A percentile compares a stretch with the other conserved stretches of the same genome.
These are phyloP conservation scores for Drosophila eohydei DNA, from an alignment of 2,888 invertebrate species.

Conservation along the genomic window DNA sequence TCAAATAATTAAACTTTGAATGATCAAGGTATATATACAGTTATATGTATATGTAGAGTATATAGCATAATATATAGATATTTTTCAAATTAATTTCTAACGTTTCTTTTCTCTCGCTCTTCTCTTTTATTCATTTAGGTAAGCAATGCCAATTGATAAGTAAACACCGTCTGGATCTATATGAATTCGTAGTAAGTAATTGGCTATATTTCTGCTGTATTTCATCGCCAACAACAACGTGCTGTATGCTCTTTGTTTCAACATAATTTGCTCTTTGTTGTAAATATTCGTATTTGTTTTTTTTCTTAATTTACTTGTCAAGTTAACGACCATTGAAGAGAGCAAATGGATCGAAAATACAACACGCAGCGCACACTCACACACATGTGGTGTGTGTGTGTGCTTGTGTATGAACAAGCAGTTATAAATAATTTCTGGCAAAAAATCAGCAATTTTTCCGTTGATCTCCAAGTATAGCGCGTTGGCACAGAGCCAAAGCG, in stretches of 20 bases:
- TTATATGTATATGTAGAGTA: slow-evolving; percentile 9
- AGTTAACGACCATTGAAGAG: slow-evolving; percentile 51
- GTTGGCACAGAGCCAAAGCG: slow-evolving; percentile 90
- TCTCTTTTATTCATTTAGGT: slow-evolving; percentile 37
- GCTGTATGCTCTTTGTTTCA: slow-evolving; percentile 9
- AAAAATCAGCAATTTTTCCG: slow-evolving; percentile 84
- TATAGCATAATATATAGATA: slow-evolving; percentile 16
- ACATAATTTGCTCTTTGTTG: slow-evolving; percentile 42
- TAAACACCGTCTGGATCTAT: neutral
- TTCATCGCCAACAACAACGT: slow-evolving; percentile 15
- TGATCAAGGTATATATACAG: slow-evolving; percentile 20
- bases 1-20: slow-evolving; percentile 29
- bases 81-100: slow-evolving; percentile 26
- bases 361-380: slow-evolving; percentile 27
- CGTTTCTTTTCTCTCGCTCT: slow-evolving; percentile 16
- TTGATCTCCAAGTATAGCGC: slow-evolving; percentile 94
- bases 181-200: slow-evolving; percentile 44
- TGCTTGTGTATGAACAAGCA: slow-evolving; percentile 66
- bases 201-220: neutral
- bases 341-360: slow-evolving; percentile 67
- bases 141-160: slow-evolving; percentile 37
- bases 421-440: slow-evolving; percentile 85
- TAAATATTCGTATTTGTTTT: slow-evolving; percentile 29
- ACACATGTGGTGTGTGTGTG: slow-evolving; percentile 20
- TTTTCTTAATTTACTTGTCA: slow-evolving; percentile 25